Base-by-base conservation (phyloP, 2,113 vertebrate genomes). In the Alouatta palliata region DNA sequence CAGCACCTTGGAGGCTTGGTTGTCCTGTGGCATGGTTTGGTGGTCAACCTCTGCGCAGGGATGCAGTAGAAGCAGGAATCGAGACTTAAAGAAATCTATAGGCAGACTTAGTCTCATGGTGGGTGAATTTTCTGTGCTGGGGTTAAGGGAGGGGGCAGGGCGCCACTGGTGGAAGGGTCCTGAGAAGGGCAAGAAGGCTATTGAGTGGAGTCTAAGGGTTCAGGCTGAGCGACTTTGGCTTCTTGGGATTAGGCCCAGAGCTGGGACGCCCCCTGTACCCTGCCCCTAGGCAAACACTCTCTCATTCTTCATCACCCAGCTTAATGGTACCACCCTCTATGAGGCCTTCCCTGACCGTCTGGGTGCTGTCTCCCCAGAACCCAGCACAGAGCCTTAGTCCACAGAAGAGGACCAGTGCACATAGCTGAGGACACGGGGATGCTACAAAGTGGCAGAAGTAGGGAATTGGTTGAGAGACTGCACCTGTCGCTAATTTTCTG, bases 121-220 rank as follows among this genome's bases (percentile, higher is more conserved):
- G 81, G 56, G 37, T 90, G 56, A 93, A 75, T 91, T 79, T 97
- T 96, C 30, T 81, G 54, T 85, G 40, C 20, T 96, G 75, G 6
- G 23, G 54, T 89, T 8, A 80, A 75, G 90, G 30, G 17, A 66
- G 3, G 47, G 25, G 56, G 12, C 16, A 14, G 4, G 35, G 71
- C n/a, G 8, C 37, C 40, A 45, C 1, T 37, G 71, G 25, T 77
- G 58, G 66, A 80, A 80, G 45, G 47, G 54, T 77, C 30, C 83
- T 87, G 70, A 64, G 25, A 3, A 35, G 40, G 49, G 70, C 20
- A 58, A 71, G 25, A n/a, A 91, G 58, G 86, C 23, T 35, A 3
- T 14, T 56, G 54, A 76, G 84, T 10, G 9, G 56, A 37, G 23
- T 87, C 79, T 89, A 70, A 75, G 49, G 86, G 81, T 12, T 79